A percentile compares a stretch with the other conserved stretches of the same genome.
Evolutionary conservation across 1,140 invertebrate species (phyloP).

Genomic region (Brachystomella parvula): DNA sequence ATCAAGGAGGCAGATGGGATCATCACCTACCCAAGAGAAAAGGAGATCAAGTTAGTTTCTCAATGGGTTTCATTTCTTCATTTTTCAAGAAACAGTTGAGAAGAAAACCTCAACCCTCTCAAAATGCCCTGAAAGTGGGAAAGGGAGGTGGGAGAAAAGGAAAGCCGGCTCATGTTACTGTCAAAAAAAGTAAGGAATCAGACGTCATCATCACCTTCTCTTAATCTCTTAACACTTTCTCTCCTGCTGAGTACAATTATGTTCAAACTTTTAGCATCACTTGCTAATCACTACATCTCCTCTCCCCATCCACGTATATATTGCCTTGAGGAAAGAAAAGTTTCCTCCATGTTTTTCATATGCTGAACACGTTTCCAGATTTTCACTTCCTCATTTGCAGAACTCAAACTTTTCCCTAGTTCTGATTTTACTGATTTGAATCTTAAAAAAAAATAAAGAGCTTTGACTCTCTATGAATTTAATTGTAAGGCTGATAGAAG

Average conservation of each 20-base stretch:
- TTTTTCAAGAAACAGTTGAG: too few species aligned
- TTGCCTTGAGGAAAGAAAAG: background rate
- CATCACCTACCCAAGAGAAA: background rate
- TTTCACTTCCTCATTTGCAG: too few species aligned
- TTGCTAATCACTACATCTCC: slow-evolving; percentile 20
- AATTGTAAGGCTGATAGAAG: too few species aligned
- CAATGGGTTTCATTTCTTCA: background rate
- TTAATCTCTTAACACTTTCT: background rate
- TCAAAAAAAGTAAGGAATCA: background rate
- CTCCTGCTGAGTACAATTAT: slow-evolving; percentile 15
- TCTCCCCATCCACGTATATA: background rate
- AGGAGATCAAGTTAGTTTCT: background rate
- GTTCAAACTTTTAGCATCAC: slow-evolving; percentile 24
- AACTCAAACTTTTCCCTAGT: too few species aligned
- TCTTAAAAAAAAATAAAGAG: too few species aligned
- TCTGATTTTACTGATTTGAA: too few species aligned
- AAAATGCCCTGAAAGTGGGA: too few species aligned
- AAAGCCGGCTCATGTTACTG: background rate
- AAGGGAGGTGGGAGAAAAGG: too few species aligned
- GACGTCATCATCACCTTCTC: background rate
- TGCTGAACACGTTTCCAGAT: too few species aligned
- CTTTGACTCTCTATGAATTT: too few species aligned
- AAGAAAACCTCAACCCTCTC: too few species aligned
- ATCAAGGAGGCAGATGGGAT: background rate
- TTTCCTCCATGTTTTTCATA: too few species aligned